These are phyloP conservation scores for Reticulitermes speratus DNA, from an alignment of 1,140 invertebrate species.

Conservation along the genomic window DNA sequence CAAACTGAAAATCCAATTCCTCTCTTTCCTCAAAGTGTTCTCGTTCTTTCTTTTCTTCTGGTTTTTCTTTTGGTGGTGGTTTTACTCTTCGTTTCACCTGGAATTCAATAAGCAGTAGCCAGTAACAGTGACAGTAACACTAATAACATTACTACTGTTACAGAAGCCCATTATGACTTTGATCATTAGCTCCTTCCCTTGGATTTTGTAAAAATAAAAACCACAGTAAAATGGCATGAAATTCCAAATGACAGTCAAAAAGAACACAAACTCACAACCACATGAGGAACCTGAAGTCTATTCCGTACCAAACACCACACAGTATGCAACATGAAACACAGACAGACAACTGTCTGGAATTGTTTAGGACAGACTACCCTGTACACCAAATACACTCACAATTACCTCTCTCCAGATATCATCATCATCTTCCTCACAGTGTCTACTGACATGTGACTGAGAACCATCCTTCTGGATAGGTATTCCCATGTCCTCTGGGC, in stretches of 20 bases:
- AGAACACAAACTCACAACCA: too few species aligned
- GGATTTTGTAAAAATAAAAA: background rate
- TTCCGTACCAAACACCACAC: too few species aligned
- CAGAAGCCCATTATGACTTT: background rate
- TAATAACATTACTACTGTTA: background rate
- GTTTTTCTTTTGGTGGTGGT: constrained; percentile 47
- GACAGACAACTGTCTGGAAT: too few species aligned
- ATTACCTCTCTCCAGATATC: constrained; percentile 56
- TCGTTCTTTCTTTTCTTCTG: constrained; percentile 41
- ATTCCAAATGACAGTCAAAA: constrained; percentile 9
- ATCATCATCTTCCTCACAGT: background rate
- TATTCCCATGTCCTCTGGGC: background rate
- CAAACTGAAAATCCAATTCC: constrained; percentile 95
- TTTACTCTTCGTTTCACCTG: constrained; percentile 56
- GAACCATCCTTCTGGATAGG: background rate
- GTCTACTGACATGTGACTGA: background rate
- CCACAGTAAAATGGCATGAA: constrained; percentile 24
- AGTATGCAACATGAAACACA: too few species aligned
- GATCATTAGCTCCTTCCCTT: background rate
- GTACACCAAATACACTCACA: background rate
- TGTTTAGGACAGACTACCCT: too few species aligned
- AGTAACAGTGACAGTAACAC: background rate
- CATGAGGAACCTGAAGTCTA: too few species aligned
- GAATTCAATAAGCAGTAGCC: background rate
- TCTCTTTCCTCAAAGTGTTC: constrained; percentile 63